These are phyloP conservation scores for Adelges cooleyi DNA, from an alignment of 1,140 invertebrate species.

Conservation along the genomic window DNA sequence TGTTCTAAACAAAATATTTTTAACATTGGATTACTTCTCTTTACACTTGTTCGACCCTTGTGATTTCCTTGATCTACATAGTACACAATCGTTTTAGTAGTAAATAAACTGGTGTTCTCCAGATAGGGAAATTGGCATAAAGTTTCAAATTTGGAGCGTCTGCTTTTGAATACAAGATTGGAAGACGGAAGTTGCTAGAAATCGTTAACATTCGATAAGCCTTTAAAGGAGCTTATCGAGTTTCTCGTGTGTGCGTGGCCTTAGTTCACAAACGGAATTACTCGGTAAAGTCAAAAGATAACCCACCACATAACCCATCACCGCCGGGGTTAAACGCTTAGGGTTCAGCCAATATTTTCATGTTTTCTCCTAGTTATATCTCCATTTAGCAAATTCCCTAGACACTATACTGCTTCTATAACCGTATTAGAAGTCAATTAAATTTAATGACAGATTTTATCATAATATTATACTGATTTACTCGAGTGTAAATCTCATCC, in stretches of 20 bases:
- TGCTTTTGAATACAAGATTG: too few species aligned
- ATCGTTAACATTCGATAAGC: constrained; percentile 22
- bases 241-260: neutral
- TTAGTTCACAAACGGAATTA: constrained; percentile 10
- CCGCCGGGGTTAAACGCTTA: neutral
- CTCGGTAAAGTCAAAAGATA: constrained; percentile 23
- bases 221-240: constrained; percentile 18
- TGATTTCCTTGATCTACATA: constrained; percentile 1
- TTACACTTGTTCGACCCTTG: neutral
- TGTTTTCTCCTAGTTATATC: neutral
- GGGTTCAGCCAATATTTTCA: neutral
- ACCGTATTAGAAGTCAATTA: too few species aligned
- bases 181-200: too few species aligned
- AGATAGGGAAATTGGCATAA: constrained; percentile 3
- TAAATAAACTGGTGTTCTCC: constrained; percentile 11
- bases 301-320: constrained; percentile 3
- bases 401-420: too few species aligned
- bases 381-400: too few species aligned
- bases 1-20: too few species aligned
- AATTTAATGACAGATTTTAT: too few species aligned
- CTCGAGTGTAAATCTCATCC: too few species aligned
- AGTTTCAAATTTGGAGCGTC: too few species aligned
- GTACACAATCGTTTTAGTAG: neutral
- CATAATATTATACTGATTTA: too few species aligned
- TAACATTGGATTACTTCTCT: constrained; percentile 20